These are phyloP conservation scores for Paraescarpia echinospica DNA, from an alignment of 1,140 invertebrate species.

Conservation along the genomic window DNA sequence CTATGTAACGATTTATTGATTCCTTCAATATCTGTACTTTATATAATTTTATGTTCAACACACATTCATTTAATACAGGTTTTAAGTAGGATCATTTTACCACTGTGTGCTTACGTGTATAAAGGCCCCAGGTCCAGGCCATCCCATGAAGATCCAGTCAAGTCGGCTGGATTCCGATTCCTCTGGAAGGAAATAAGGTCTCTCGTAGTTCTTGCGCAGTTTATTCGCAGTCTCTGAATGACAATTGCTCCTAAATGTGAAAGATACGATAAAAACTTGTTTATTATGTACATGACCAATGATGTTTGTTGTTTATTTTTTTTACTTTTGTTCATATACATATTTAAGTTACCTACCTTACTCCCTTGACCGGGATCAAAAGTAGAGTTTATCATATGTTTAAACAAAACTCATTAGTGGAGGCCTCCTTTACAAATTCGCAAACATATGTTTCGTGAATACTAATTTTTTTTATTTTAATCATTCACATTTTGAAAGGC, in stretches of 20 bases:
- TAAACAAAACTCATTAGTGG: no score
- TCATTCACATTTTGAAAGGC: no score
- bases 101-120: constrained; percentile 4
- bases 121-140: constrained; percentile 80
- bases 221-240: constrained; percentile 73
- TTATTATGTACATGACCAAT: no score
- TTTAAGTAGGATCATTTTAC: not conserved
- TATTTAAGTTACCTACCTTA: not conserved
- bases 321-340: not conserved
- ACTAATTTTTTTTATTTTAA: no score
- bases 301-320: not conserved
- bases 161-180: constrained; percentile 79
- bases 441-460: no score
- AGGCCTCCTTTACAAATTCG: no score
- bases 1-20: not conserved
- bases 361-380: not conserved
- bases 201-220: constrained; percentile 75
- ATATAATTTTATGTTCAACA: no score
- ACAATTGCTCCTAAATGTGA: constrained; percentile 79
- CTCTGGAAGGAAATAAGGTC: constrained; percentile 83
- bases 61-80: no score
- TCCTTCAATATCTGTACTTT: not conserved
- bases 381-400: no score
- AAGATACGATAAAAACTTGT: not conserved
- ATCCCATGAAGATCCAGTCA: constrained; percentile 95